Base-by-base conservation (phyloP, 2,113 vertebrate genomes). In the Heterotilapia buettikoferi region DNA sequence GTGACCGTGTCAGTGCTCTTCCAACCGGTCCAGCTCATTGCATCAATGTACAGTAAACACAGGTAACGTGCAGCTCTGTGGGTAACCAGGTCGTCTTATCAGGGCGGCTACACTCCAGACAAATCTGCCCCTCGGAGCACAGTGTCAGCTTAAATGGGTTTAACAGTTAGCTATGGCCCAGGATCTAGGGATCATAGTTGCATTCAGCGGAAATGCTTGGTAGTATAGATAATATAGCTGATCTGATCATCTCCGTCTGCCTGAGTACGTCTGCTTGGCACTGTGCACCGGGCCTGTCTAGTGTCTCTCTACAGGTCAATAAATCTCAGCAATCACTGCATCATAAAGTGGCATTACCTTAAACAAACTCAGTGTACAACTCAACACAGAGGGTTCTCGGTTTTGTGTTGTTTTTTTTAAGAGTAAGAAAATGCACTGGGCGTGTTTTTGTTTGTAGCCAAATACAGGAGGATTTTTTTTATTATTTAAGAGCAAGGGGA, bases 141-240 rank as follows among this genome's bases (percentile, higher is more conserved):
- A 18, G 88, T 89, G 92, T 94, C 94, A 94, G 92, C 93, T 95
- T 95, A 94, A 91, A 93, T 50, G 85, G 95, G 89, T 95, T 96
- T 95, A 95, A 90, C 83, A 89, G 89, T 91, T 76, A 87, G 80
- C 90, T 45, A 26, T 38, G 24, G 82, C 36, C 45, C 81, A 88
- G 85, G 89, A 91, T 87, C 84, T 86, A 85, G 9, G 85, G 83
- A 89, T 94, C 90, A 89, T 68, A 52, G 80, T 50, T 66, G 85
- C 73, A 85, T 88, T 86, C 53, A 80, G 84, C 79, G 79, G 45
- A 93, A 93, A 85, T 82, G 59, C 85, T 47, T 76, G 54, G 53
- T 80, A 85, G 83, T 78, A 81, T 53, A 54, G 29, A 12, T 91
- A 84, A 82, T 82, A 53, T 40, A 63, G 80, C 86, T 91, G 85